Evolutionary conservation across 2,888 invertebrate species (phyloP).

Genomic region (Oegoconia quadripuncta): DNA sequence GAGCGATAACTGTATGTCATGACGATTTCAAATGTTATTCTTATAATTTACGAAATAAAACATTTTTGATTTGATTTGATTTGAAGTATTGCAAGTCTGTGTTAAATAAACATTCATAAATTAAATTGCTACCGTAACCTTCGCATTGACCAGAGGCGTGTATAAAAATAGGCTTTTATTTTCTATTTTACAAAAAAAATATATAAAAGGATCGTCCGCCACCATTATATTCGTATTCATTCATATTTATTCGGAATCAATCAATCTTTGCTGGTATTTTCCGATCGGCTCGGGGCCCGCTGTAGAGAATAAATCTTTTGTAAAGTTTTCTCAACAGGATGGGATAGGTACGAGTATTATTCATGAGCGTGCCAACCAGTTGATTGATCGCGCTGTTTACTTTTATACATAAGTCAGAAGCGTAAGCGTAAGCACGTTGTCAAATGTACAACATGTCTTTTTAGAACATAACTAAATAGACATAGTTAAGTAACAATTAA

Average conservation of each 20-base stretch:
- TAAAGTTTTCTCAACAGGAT: conserved; percentile 65
- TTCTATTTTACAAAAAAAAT: conserved; percentile 6
- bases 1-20: too few species aligned
- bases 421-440: conserved; percentile 13
- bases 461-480: too few species aligned
- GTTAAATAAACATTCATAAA: too few species aligned
- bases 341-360: conserved; percentile 60
- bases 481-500: too few species aligned
- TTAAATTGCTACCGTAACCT: too few species aligned
- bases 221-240: conserved; percentile 38
- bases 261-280: conserved; percentile 68
- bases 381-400: conserved; percentile 58
- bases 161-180: conserved; percentile 3
- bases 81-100: too few species aligned
- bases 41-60: too few species aligned
- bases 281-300: conserved; percentile 40
- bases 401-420: conserved; percentile 14
- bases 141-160: too few species aligned
- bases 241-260: conserved; percentile 68
- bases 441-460: too few species aligned
- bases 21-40: too few species aligned
- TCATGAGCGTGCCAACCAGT: conserved; percentile 65
- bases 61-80: too few species aligned
- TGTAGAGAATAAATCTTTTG: conserved; percentile 72
- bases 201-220: conserved; percentile 24